Evolutionary conservation across 2,113 vertebrate genomes (phyloP).

Genomic region (Pelecanoides urinatrix): DNA sequence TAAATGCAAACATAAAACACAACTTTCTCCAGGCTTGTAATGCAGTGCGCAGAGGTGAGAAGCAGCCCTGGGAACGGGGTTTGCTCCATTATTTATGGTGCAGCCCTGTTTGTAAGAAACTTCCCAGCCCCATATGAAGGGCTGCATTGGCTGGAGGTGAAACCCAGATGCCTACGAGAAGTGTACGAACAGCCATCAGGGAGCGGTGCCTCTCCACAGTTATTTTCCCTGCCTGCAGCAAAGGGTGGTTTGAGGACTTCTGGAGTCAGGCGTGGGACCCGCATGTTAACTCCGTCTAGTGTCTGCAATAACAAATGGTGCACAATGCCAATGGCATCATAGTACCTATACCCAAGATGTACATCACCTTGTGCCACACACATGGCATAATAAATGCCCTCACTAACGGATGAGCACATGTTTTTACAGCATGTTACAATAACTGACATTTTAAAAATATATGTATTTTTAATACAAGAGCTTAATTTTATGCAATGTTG

Average conservation of each 20-base stretch:
- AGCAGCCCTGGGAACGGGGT: background rate
- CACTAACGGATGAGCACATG: fast-evolving
- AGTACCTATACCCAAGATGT: background rate
- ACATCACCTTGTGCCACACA: background rate
- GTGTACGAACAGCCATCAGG: background rate
- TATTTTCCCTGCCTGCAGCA: background rate
- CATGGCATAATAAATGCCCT: background rate
- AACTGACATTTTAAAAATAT: background rate
- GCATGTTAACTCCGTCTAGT: fast-evolving
- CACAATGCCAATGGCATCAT: background rate
- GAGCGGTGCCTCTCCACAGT: background rate
- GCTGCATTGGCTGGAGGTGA: background rate
- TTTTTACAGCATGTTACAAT: background rate
- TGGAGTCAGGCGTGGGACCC: background rate
- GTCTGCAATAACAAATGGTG: background rate
- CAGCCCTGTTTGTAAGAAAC: background rate
- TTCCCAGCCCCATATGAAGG: background rate
- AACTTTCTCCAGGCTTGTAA: background rate
- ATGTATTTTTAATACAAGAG: background rate
- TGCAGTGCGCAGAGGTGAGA: background rate
- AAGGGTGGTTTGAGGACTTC: background rate
- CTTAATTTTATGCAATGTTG: background rate
- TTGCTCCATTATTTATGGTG: background rate
- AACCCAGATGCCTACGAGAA: background rate
- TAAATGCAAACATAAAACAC: background rate